Evolutionary conservation across 1,140 invertebrate genomes (phyloP).

Genomic region (Palaemon carinicauda): DNA sequence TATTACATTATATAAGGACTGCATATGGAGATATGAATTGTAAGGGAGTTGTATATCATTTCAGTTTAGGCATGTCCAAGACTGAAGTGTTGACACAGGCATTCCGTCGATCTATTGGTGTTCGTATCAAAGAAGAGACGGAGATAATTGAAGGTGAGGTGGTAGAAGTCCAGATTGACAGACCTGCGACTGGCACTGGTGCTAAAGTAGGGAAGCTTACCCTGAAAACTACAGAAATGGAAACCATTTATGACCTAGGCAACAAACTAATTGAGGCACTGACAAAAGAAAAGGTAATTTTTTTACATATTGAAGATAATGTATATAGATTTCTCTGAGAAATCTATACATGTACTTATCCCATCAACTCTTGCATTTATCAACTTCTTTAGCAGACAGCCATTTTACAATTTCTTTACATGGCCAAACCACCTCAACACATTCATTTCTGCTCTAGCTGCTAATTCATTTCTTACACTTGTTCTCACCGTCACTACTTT

Average conservation of each 20-base stretch:
- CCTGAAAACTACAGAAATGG: conserved; percentile 99
- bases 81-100: conserved; percentile 98
- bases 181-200: conserved; percentile 89
- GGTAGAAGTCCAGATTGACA: conserved; percentile 95
- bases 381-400: no score
- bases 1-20: neutral
- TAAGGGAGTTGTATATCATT: neutral
- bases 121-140: conserved; percentile 98
- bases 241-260: conserved; percentile 98
- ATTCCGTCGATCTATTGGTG: conserved; percentile 96
- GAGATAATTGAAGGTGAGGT: conserved; percentile 99
- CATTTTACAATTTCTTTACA: no score
- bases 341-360: no score
- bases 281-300: conserved; percentile 89
- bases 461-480: no score
- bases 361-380: no score
- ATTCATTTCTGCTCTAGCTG: no score
- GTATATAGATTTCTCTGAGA: no score
- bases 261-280: conserved; percentile 98
- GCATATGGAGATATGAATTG: neutral
- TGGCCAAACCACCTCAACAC: no score
- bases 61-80: conserved; percentile 97
- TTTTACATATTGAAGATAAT: no score
- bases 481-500: no score
- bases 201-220: conserved; percentile 92